Percentiles rank a stretch among this genome's conserved stretches.
phyloP scores from a whole-genome alignment of 2,888 invertebrate genomes.

The Dromius quadrimaculatus region DNA sequence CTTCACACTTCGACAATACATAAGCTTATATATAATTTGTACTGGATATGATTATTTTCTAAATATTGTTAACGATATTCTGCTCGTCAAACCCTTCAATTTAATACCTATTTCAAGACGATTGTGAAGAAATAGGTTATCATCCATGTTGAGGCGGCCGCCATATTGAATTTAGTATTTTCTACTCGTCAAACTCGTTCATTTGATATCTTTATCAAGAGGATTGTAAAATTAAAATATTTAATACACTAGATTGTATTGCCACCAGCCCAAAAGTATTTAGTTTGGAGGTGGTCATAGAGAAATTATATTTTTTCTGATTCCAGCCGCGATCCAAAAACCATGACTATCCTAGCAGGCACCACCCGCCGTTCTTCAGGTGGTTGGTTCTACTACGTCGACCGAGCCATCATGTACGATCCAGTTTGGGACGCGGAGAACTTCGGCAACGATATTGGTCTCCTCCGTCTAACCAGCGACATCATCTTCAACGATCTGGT shows the following conservation, averaged over 20 bases:
- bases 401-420: slow-evolving; percentile 25
- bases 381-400: slow-evolving; percentile 12
- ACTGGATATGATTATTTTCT: no score
- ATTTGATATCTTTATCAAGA: no score
- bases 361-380: slow-evolving; percentile 6
- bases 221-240: neutral
- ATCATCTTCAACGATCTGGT: slow-evolving; percentile 29
- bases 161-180: no score
- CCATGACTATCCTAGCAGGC: slow-evolving; percentile 28
- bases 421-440: slow-evolving; percentile 30
- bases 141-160: no score
- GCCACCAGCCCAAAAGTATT: neutral
- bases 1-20: no score
- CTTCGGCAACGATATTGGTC: slow-evolving; percentile 39
- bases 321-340: slow-evolving; percentile 9
- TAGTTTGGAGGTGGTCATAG: neutral
- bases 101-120: no score
- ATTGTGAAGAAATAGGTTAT: no score
- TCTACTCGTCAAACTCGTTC: no score
- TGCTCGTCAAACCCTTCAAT: no score
- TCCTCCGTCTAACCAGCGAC: slow-evolving; percentile 3
- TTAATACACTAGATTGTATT: no score
- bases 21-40: no score
- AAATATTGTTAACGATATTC: no score
- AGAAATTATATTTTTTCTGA: neutral